Evolutionary conservation across 2,797 vertebrate species (phyloP).

Genomic region (Todus mexicanus): DNA sequence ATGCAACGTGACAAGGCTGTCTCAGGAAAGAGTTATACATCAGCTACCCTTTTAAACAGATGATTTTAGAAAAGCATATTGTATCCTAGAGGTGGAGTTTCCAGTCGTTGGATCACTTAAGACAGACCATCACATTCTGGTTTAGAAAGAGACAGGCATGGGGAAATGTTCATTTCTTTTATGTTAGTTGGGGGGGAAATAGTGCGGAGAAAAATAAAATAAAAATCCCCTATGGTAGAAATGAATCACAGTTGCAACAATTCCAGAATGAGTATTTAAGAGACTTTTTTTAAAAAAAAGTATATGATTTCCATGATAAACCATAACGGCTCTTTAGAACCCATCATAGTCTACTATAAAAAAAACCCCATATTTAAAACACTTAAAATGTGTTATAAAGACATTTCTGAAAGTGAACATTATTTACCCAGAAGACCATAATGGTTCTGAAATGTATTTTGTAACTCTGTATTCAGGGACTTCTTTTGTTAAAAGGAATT

Average conservation of each 20-base stretch:
- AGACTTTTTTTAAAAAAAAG: conserved; percentile 16
- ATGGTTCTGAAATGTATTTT: conserved; percentile 68
- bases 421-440: conserved; percentile 74
- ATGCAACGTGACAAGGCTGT: neutral
- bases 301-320: conserved; percentile 55
- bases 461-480: conserved; percentile 56
- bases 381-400: conserved; percentile 42
- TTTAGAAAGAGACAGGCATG: neutral
- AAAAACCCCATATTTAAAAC: conserved; percentile 67
- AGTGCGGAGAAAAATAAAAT: neutral
- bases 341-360: conserved; percentile 58
- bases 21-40: neutral
- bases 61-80: neutral
- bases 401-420: conserved; percentile 59
- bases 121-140: neutral
- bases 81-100: conserved; percentile 1
- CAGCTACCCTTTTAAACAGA: neutral
- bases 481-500: conserved; percentile 19
- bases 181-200: neutral
- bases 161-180: neutral
- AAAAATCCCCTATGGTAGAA: conserved; percentile 46
- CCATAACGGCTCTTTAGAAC: conserved; percentile 64
- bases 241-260: conserved; percentile 16
- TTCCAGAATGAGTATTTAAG: conserved; percentile 36
- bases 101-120: neutral